Evolutionary conservation across 2,888 invertebrate species (phyloP), one percentile per base, ranked within the genome.

Genomic region (Drosophila setosimentum): DNA sequence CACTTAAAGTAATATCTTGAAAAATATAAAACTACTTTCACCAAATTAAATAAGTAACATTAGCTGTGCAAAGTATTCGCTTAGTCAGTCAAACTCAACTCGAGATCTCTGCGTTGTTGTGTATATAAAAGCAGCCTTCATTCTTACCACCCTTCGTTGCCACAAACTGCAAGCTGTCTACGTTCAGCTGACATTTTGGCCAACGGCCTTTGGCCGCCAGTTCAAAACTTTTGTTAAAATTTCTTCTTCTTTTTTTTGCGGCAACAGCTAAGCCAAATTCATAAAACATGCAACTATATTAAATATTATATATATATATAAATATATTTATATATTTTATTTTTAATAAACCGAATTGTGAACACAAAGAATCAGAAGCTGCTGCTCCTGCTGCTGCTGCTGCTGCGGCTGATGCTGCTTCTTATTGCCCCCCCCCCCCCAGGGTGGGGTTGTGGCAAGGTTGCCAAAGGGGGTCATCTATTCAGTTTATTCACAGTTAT

Each of bases 401-500:
- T 62, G 68, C 13, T 40, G 10, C n/a, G 10, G 40, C 2, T 40
- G 10, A 3, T 21, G 18, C 21, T 50, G 42, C 73, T 48, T 48
- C 68, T 54, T 45, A 59, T 60, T 71, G 79, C 77, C 73, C 11
- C 45, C 18, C n/a, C n/a, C n/a, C n/a, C n/a, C n/a, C n/a, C n/a
- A n/a, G 21, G 68, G 16, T 45, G 45, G 60, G 63, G 80, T 70
- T 24, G 55, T n/a, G 27, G 40, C 55, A 80, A 82, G 84, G 82
- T 80, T 84, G 76, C 72, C 73, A 65, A 32, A 49, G 68, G 76
- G 73, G 73, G 73, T 54, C 79, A 78, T 69, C 68, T 54, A 72
- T 78, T 78, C 78, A 78, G 79, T 80, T 85, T 81, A 73, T 86
- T 77, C 86, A 77, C 77, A 85, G 69, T 83, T 87, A 86, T 86